Base-by-base conservation (phyloP, 2,113 vertebrate genomes). In the Entomyzon cyanotis region DNA sequence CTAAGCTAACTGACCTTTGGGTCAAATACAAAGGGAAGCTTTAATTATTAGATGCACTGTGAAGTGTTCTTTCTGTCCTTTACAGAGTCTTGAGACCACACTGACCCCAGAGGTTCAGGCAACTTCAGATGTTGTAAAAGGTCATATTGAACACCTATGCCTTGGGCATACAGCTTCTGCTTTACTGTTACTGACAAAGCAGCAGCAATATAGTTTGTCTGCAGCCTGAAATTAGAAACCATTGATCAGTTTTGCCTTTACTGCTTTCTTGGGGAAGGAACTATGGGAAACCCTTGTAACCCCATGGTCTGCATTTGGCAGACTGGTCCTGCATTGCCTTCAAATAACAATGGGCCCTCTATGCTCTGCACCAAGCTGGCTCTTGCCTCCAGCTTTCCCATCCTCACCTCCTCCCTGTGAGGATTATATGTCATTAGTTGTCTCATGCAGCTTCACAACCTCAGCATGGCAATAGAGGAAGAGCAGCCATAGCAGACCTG, bases 311-410 rank as follows among this genome's bases (percentile, higher is more conserved):
- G 31, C 5, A 9, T 73, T 65, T 73, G 53, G 13, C 33, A 41
- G 30, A 11, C 25, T 35, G 37, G 8, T 16, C 41, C 30, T 64
- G 15, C 10, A 19, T 33, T 71, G 10, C 37, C 37, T 79, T 71
- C 58, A 64, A 46, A 37, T 75, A 71, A 31, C 15, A 37, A 12
- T 41, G 22, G 37, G 22, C 15, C 16, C 12, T 10, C 30, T 47
- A 0, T n/a, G 15, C 35, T 65, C 50, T 2, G 1, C 33, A 44
- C 0, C 2, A 78, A 42, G 15, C 1, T 73, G n/a, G 2, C 44
- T 87, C 62, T 85, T 82, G n/a, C 44, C n/a, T 83, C 49, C 49
- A 37, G 22, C 31, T 85, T 91, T 47, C 5, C 23, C 28, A 19
- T 53, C 33, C 35, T 76, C 31, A 33, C 7, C 12, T 53, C n/a